Base-by-base conservation (phyloP, 2,888 invertebrate species). In the Drosophila demipolita region DNA sequence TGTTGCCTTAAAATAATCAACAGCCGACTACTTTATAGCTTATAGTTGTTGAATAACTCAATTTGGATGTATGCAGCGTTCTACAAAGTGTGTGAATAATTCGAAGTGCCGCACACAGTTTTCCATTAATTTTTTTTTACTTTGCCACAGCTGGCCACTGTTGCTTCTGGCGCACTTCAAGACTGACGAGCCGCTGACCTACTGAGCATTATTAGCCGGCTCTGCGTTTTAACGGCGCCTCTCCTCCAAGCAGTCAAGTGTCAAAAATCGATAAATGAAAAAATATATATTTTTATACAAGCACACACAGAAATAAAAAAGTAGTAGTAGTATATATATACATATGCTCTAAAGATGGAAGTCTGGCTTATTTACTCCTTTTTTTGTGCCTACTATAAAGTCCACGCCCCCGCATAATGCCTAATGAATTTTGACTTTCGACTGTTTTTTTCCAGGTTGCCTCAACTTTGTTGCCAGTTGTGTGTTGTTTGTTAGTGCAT, bases 171-270 rank as follows among this genome's bases (percentile, higher is more conserved):
- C 90, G 90, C 89, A 84, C 84, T 85, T 82, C 70, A 84, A 76
- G 60, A 74, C 75, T 70, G 85, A 64, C 75, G 76, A 72, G 80
- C 66, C 88, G 83, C 83, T 85, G 85, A 90, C 85, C 85, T 85
- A 85, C 88, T 85, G 72, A 89, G 86, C 80, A 68, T 85, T 87
- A 85, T 85, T 85, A 85, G 85, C 85, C 85, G 90, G 90, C 84
- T 68, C 81, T 58, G 59, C 33, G 64, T 58, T 66, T 38, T 50
- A 42, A 1, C 26, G 26, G 7, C 8, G 36, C 12, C 17, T 59
- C 70, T 52, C n/a, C 55, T 29, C 38, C 40, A 29, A 55, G 42
- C 73, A 78, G 83, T 78, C 90, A 82, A 75, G 73, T 75, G 87
- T 79, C 82, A 74, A 87, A 87, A 87, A 87, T 87, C 87, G 84